These are phyloP conservation scores for Lerema accius DNA, from an alignment of 1,140 invertebrate species.

Conservation along the genomic window DNA sequence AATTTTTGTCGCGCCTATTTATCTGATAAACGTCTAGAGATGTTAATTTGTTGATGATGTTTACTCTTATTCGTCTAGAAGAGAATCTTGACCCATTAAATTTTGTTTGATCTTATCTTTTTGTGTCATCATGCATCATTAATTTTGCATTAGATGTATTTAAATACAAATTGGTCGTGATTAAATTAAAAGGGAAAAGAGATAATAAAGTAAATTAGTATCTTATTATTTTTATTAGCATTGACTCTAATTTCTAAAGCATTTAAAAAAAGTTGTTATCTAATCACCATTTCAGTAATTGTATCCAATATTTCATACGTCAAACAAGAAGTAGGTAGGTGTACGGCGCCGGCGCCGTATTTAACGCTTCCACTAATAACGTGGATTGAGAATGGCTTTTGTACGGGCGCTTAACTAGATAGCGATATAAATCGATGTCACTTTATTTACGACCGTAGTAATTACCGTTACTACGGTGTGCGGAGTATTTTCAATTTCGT, in stretches of 20 bases:
- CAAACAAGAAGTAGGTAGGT: neutral
- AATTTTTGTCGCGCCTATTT: slow-evolving; percentile 7
- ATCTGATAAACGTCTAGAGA: slow-evolving; percentile 5
- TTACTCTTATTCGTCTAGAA: neutral
- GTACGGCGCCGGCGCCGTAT: neutral
- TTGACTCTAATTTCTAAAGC: no score
- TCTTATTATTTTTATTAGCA: no score
- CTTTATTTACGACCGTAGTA: slow-evolving; percentile 21
- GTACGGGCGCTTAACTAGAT: slow-evolving; percentile 8
- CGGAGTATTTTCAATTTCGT: slow-evolving; percentile 26
- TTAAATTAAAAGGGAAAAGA: no score
- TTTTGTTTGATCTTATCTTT: neutral
- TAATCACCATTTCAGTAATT: neutral
- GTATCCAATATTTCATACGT: neutral
- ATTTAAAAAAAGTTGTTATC: no score
- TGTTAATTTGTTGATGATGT: slow-evolving; percentile 1
- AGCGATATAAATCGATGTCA: slow-evolving; percentile 24
- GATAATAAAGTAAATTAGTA: neutral
- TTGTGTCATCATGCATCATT: neutral
- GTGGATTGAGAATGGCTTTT: slow-evolving; percentile 7
- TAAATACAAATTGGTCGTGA: no score
- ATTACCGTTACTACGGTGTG: slow-evolving; percentile 23
- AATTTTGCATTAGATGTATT: neutral
- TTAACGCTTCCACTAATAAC: slow-evolving; percentile 10
- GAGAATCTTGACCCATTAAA: neutral